Evolutionary conservation across 2,797 vertebrate species (phyloP).

Genomic region (Emydoidea blandingii): DNA sequence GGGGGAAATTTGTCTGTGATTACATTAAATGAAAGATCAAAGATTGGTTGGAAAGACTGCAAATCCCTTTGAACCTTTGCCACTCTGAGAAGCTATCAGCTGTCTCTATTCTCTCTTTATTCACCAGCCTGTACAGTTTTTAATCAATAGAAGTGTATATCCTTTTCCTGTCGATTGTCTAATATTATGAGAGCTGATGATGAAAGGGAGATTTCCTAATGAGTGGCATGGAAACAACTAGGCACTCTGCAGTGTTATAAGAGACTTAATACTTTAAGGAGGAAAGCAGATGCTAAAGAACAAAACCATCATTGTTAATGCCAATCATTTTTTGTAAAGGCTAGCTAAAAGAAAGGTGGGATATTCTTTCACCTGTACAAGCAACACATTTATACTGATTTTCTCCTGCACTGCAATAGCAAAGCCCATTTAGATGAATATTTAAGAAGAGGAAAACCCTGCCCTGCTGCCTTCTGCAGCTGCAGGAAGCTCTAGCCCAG

Average conservation of each 20-base stretch:
- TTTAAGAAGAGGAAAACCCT: background rate
- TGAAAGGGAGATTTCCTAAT: background rate
- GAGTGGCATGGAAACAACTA: background rate
- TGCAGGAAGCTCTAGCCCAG: background rate
- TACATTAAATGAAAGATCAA: background rate
- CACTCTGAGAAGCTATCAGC: background rate
- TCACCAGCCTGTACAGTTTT: background rate
- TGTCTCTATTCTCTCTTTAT: too few species aligned
- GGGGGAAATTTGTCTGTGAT: background rate
- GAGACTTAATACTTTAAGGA: background rate
- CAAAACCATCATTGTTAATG: background rate
- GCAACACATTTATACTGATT: background rate
- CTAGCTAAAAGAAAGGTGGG: background rate
- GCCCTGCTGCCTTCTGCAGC: fast-evolving
- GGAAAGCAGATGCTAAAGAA: background rate
- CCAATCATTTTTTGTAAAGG: background rate
- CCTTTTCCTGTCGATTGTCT: background rate
- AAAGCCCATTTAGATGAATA: background rate
- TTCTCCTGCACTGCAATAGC: background rate
- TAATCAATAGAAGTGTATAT: fast-evolving
- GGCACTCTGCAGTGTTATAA: background rate
- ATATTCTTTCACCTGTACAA: background rate
- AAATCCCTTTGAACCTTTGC: background rate
- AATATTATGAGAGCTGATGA: background rate
- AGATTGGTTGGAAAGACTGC: background rate